Evolutionary conservation across 1,140 invertebrate species (phyloP).

Genomic region (Formica exsecta): DNA sequence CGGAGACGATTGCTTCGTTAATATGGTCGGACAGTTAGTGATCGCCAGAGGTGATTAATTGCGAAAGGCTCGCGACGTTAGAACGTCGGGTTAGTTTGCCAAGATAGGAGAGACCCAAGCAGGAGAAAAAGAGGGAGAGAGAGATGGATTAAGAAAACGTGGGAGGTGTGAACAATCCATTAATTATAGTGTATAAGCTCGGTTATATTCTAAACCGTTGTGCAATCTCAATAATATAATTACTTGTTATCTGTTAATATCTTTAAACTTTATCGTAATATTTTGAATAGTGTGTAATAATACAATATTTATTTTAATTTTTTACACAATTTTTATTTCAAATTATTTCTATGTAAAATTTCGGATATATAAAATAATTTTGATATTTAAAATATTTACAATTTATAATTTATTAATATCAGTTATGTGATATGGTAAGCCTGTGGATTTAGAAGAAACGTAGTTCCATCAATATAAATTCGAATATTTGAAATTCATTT

Average conservation of each 20-base stretch:
- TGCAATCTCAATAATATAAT: background rate
- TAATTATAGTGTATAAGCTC: conserved; percentile 71
- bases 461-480: background rate
- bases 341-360: background rate
- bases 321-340: background rate
- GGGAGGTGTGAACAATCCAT: conserved; percentile 78
- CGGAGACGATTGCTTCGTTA: conserved; percentile 70
- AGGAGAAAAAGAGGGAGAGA: background rate
- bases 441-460: background rate
- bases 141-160: conserved; percentile 67
- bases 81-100: background rate
- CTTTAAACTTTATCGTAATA: background rate
- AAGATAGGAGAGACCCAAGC: conserved; percentile 10
- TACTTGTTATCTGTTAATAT: background rate
- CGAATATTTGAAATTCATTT: background rate
- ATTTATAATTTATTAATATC: background rate
- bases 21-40: conserved; percentile 65
- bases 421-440: background rate
- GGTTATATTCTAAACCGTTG: background rate
- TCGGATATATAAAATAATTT: background rate
- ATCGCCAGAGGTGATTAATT: conserved; percentile 76
- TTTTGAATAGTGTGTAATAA: background rate
- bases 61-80: conserved; percentile 59
- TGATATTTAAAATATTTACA: background rate
- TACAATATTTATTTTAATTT: background rate